A percentile compares a stretch with the other conserved stretches of the same genome.
phyloP scores from a whole-genome alignment of 2,888 invertebrate species.

The Drosophila maculinotata region DNA sequence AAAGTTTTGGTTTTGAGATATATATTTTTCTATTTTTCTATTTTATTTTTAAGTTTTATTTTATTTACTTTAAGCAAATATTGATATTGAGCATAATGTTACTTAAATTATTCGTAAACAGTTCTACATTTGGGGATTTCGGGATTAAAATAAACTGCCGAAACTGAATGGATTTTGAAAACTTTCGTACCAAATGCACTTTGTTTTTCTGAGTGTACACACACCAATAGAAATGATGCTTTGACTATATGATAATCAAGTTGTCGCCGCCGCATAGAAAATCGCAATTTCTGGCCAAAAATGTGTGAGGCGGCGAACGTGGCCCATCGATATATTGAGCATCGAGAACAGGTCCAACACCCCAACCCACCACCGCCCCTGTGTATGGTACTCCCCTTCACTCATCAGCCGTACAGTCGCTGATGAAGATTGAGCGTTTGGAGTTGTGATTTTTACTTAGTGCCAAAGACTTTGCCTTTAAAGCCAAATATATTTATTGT shows the following conservation, averaged over 20 bases:
- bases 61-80: no score
- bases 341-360: neutral
- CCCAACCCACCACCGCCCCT: neutral
- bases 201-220: neutral
- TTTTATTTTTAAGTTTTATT: no score
- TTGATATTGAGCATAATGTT: no score
- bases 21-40: no score
- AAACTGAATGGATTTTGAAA: no score
- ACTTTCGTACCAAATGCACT: no score
- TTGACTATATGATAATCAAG: conserved; percentile 71
- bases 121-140: no score
- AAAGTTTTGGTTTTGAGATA: no score
- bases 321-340: conserved; percentile 29
- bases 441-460: conserved; percentile 62
- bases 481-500: conserved; percentile 68
- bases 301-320: conserved; percentile 36
- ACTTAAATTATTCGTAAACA: no score
- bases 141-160: no score
- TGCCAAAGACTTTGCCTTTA: conserved; percentile 58
- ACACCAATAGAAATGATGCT: conserved; percentile 17
- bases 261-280: conserved; percentile 44
- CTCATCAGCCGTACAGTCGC: conserved; percentile 12
- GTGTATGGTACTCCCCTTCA: neutral
- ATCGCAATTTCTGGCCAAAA: conserved; percentile 42
- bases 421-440: conserved; percentile 74